Evolutionary conservation across 2,888 invertebrate species (phyloP).

Genomic region (Lucinisca nassula): DNA sequence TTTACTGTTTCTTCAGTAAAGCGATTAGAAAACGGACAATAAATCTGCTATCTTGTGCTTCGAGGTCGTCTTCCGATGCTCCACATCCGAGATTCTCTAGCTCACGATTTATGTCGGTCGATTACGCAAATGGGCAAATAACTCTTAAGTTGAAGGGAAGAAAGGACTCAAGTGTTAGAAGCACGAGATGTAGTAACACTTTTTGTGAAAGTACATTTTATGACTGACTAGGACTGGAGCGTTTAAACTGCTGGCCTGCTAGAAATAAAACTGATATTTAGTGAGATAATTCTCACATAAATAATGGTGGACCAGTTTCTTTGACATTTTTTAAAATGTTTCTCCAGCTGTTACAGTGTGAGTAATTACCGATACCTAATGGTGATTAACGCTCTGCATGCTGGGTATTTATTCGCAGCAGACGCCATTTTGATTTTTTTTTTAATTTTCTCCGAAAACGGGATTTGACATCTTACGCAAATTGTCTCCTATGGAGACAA

Average conservation of each 20-base stretch:
- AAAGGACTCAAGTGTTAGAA: neutral
- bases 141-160: constrained; percentile 66
- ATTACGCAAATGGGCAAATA: constrained; percentile 81
- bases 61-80: constrained; percentile 24
- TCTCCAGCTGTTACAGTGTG: too few relatives aligned
- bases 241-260: neutral
- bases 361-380: too few relatives aligned
- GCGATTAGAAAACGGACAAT: constrained; percentile 96
- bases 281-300: too few relatives aligned
- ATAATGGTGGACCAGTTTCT: too few relatives aligned
- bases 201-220: constrained; percentile 57
- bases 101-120: constrained; percentile 85
- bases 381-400: too few relatives aligned
- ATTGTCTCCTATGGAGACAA: too few relatives aligned
- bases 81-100: constrained; percentile 89
- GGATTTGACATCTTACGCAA: too few relatives aligned
- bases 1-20: constrained; percentile 98
- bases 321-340: too few relatives aligned
- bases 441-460: too few relatives aligned
- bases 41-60: constrained; percentile 70
- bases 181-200: constrained; percentile 35
- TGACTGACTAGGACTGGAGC: constrained; percentile 42
- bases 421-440: too few relatives aligned
- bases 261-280: neutral
- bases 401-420: too few relatives aligned